Percentiles rank a stretch among this genome's conserved stretches.
Evolutionary conservation across 2,113 vertebrate species (phyloP).

Genomic region (Ciconia boyciana): DNA sequence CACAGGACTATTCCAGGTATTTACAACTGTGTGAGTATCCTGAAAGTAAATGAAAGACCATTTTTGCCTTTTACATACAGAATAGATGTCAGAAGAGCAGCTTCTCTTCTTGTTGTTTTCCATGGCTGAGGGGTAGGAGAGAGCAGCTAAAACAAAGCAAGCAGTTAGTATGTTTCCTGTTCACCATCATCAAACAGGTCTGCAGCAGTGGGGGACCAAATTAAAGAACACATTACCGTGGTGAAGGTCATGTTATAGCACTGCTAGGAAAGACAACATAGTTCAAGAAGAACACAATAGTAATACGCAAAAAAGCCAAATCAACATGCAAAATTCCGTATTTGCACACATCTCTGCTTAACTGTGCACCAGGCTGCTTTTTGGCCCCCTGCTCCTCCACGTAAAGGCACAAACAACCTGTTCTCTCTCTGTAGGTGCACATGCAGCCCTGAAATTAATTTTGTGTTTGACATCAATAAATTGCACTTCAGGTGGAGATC

Average conservation of each 20-base stretch:
- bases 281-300: neutral
- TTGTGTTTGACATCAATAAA: neutral
- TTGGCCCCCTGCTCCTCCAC: neutral
- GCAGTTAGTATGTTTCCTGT: neutral
- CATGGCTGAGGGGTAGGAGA: neutral
- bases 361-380: neutral
- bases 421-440: neutral
- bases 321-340: neutral
- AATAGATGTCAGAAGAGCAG: neutral
- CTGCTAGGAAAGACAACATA: neutral
- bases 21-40: neutral
- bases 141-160: neutral
- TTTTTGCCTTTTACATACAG: neutral
- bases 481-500: neutral
- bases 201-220: neutral
- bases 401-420: neutral
- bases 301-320: neutral
- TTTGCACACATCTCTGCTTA: neutral
- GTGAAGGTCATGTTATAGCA: neutral
- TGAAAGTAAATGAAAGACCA: neutral
- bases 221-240: neutral
- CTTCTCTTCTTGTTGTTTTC: neutral
- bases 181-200: neutral
- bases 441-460: neutral
- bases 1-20: neutral